Conservation (phyloP, 1,140 invertebrate genomes). For the Micrasema longulum region DNA sequence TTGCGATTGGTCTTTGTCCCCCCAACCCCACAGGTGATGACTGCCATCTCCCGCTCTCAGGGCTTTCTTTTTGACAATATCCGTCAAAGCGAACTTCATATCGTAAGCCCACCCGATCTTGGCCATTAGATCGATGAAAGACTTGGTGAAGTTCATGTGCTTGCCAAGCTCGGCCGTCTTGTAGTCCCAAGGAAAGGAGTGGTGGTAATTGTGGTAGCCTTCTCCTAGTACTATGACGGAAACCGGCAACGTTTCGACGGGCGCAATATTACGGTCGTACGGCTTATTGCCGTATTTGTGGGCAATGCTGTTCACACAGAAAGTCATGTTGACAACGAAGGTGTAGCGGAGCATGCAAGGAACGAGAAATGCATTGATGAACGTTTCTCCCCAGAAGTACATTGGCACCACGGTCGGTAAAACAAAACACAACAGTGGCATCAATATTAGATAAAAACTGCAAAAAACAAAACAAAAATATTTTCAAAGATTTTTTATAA, state of each 20-base stretch:
- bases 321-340: constrained; percentile 75
- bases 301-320: constrained; percentile 80
- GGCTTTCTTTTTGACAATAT: neutral
- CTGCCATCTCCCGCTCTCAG: constrained; percentile 1
- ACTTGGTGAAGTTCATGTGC: constrained; percentile 77
- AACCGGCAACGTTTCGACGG: constrained; percentile 14
- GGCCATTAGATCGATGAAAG: constrained; percentile 80
- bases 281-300: constrained; percentile 73
- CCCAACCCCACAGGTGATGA: constrained; percentile 82
- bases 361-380: constrained; percentile 15
- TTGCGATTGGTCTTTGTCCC: constrained; percentile 78
- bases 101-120: constrained; percentile 80
- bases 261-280: constrained; percentile 72
- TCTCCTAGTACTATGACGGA: constrained; percentile 65
- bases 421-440: constrained; percentile 77
- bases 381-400: constrained; percentile 37
- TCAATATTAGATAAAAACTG: constrained; percentile 73
- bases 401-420: constrained; percentile 79
- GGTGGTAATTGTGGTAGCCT: constrained; percentile 88
- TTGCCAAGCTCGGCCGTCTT: constrained; percentile 75
- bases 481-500: too few species aligned
- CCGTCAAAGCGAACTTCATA: constrained; percentile 12
- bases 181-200: constrained; percentile 88
- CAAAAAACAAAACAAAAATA: neutral
- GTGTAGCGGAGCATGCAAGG: constrained; percentile 70